Conservation (phyloP, 2,888 invertebrate species). For the Nomada hirtipes region DNA sequence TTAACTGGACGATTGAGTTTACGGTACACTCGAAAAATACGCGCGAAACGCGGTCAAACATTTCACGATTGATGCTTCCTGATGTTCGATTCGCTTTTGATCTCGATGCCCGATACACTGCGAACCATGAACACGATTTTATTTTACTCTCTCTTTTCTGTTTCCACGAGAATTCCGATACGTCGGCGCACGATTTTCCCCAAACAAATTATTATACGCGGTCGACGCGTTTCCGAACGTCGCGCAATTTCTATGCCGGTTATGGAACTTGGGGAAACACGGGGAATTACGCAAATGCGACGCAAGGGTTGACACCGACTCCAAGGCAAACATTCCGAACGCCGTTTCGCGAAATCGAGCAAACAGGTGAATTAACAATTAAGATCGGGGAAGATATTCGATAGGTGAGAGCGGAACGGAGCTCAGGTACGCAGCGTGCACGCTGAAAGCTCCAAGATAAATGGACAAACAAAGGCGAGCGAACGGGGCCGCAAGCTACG, state of each 20-base stretch:
- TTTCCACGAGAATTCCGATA: background rate
- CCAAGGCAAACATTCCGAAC: background rate
- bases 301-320: background rate
- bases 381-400: constrained; percentile 10
- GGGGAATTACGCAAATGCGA: background rate
- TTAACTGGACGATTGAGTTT: constrained; percentile 50
- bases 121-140: constrained; percentile 12
- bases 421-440: background rate
- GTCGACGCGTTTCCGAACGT: background rate
- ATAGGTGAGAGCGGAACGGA: background rate
- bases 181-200: background rate
- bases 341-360: background rate
- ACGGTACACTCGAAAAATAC: constrained; percentile 47
- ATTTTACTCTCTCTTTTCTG: background rate
- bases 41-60: constrained; percentile 41
- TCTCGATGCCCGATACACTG: background rate
- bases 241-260: no score
- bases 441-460: constrained; percentile 37
- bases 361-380: constrained; percentile 21
- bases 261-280: no score
- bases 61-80: constrained; percentile 43
- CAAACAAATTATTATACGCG: constrained; percentile 4
- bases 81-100: constrained; percentile 23
- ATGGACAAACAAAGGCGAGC: constrained; percentile 47
- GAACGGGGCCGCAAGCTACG: constrained; percentile 12